Conservation (phyloP, 2,888 invertebrate species). For the Onthophagus sagittarius region DNA sequence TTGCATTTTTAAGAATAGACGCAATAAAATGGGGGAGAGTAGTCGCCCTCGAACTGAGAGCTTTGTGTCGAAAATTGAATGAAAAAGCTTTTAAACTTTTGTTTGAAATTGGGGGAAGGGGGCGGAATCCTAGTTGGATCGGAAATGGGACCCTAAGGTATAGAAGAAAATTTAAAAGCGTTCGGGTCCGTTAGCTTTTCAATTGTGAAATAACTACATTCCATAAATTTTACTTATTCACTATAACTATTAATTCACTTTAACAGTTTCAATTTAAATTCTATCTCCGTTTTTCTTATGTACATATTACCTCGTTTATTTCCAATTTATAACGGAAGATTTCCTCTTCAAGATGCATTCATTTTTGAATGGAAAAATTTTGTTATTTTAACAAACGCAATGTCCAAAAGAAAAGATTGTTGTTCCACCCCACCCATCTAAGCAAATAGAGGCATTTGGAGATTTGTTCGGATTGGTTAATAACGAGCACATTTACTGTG, state of each 20-base stretch:
- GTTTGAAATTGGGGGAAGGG: conserved; percentile 5
- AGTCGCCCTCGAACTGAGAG: not conserved
- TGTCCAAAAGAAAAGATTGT: too few species aligned
- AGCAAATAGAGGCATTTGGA: too few species aligned
- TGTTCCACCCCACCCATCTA: too few species aligned
- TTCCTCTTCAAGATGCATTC: too few species aligned
- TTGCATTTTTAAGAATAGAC: not conserved
- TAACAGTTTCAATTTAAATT: not conserved
- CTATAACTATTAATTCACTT: not conserved
- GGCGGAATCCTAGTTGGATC: not conserved
- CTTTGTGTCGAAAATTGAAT: conserved; percentile 10
- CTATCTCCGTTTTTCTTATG: too few species aligned
- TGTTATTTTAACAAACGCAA: too few species aligned
- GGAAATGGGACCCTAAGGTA: not conserved
- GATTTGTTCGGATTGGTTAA: too few species aligned
- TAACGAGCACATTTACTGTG: too few species aligned
- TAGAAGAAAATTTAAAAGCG: conserved; percentile 5
- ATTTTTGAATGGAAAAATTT: too few species aligned
- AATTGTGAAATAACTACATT: not conserved
- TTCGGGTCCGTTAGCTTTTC: conserved; percentile 1
- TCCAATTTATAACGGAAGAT: too few species aligned
- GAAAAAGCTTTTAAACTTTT: conserved; percentile 12
- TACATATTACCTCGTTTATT: too few species aligned
- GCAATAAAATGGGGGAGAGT: not conserved
- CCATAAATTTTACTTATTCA: not conserved